A percentile compares a stretch with the other conserved stretches of the same genome.
Conservation (phyloP, 2,113 vertebrate genomes). For the Gopherus flavomarginatus region DNA sequence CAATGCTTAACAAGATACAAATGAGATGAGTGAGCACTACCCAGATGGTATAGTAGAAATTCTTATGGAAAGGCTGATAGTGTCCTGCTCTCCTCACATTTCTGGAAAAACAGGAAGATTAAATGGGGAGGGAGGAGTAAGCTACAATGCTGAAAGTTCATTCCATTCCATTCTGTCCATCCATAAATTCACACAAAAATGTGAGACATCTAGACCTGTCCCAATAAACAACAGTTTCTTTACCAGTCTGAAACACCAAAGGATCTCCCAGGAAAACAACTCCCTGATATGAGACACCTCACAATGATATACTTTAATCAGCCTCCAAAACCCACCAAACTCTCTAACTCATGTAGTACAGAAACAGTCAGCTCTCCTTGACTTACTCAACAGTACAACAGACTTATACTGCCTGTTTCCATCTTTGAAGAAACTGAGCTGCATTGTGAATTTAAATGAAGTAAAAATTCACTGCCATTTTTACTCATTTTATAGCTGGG, state of each 20-base stretch:
- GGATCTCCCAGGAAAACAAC: not conserved
- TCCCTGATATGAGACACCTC: not conserved
- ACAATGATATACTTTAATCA: not conserved
- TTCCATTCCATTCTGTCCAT: not conserved
- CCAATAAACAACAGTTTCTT: not conserved
- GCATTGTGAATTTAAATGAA: not conserved
- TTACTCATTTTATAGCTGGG: not conserved
- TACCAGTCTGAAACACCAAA: not conserved
- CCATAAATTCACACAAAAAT: not conserved
- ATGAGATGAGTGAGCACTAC: not conserved
- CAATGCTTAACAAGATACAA: not conserved
- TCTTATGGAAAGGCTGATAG: not conserved
- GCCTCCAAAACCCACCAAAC: not conserved
- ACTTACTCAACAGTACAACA: not conserved
- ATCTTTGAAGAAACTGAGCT: not conserved
- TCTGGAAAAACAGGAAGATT: not conserved
- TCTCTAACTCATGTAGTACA: not conserved
- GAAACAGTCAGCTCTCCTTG: not conserved
- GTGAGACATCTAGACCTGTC: not conserved
- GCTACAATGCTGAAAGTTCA: not conserved
- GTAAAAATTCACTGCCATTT: not conserved
- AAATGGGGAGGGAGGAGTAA: not conserved
- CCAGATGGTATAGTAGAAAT: not conserved
- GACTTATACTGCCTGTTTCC: not conserved
- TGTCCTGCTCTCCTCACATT: not conserved